Base-by-base conservation (phyloP, 2,888 invertebrate species). In the Lycaena phlaeas region DNA sequence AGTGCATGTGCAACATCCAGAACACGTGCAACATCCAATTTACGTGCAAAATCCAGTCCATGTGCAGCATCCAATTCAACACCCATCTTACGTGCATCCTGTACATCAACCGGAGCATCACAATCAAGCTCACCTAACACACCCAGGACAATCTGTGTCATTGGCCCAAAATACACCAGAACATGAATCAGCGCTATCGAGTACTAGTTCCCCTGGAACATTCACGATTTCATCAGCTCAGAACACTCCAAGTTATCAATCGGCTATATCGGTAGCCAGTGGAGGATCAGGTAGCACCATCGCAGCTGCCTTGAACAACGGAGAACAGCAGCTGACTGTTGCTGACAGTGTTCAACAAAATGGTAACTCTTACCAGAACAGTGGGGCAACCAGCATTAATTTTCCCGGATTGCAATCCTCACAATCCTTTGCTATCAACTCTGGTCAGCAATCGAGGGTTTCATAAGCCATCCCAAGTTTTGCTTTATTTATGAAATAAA, bases 211-310 rank as follows among this genome's bases (percentile, higher is more conserved):
- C 22, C 22, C 22, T 5, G 22, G 22, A 3, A 7, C 22, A 6
- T 5, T 22, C 9, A 9, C 22, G 22, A 4, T 22, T 2, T 22
- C 22, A 3, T 12, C 18, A 9, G 34, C 18, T 4, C 34, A 34
- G 22, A 34, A 34, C 4, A 11, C 18, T 18, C 34, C 12, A 34
- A 22, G 34, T 4, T 22, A 34, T n/a, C 31, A 27, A 4, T 31
- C 40, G 3, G 31, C 40, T n/a, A 9, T 31, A 26, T 40, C 40
- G 1, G 15, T 31, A 15, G 10, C 27, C 9, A 31, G 31, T 26
- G 12, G 14, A 17, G 11, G n/a, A 1, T 15, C 22, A 12, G 30
- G 31, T 22, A 28, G 28, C 17, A 31, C 30, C 7, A 17, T 27
- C 12, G 14, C 40, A 12, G 31, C 27, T 4, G 14, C 31, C 0